phyloP scores from a whole-genome alignment of 2,888 invertebrate genomes.

The Myopa tessellatipennis region DNA sequence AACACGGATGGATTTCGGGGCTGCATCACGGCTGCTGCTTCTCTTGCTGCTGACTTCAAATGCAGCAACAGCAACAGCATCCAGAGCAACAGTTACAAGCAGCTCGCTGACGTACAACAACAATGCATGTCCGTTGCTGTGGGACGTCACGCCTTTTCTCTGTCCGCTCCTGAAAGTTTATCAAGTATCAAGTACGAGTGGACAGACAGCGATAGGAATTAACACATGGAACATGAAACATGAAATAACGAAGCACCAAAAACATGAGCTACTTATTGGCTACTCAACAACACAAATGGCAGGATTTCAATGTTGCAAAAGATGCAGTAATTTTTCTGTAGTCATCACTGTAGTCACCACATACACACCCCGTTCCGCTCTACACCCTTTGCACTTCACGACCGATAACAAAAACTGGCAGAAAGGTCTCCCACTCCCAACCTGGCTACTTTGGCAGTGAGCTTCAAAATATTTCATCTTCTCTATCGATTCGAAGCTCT shows the following conservation, averaged over 20 bases:
- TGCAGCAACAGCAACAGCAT: constrained; percentile 5
- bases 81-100: constrained; percentile 6
- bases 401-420: too few species aligned
- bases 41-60: background rate
- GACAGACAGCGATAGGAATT: constrained; percentile 53
- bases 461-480: background rate
- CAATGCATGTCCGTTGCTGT: background rate
- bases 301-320: background rate
- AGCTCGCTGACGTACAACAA: background rate
- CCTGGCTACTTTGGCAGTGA: constrained; percentile 6
- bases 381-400: background rate
- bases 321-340: background rate
- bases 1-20: background rate
- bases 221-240: background rate
- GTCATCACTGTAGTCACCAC: too few species aligned
- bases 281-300: background rate
- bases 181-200: constrained; percentile 42
- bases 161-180: constrained; percentile 28
- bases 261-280: background rate
- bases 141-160: constrained; percentile 39
- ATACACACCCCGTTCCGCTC: background rate
- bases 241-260: background rate
- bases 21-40: background rate
- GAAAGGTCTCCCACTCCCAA: background rate
- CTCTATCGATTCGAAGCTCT: background rate